Base-by-base conservation (phyloP, 2,797 vertebrate genomes). In the Setipinna tenuifilis region DNA sequence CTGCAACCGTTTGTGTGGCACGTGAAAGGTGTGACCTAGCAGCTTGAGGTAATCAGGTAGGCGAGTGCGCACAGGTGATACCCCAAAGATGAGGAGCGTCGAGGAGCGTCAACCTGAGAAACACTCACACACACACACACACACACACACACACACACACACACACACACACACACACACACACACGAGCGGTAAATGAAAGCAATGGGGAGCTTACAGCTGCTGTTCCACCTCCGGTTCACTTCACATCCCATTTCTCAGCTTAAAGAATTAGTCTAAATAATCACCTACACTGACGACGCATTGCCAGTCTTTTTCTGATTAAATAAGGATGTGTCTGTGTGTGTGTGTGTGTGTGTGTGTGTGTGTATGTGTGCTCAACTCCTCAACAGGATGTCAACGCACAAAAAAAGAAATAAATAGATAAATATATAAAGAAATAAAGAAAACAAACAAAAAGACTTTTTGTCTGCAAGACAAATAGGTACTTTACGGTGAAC, bases 1-100 rank as follows among this genome's bases (percentile, higher is more conserved):
- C 59, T 48, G 44, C 23, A 17, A 10, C 23, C 23, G 4, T 78
- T 25, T 41, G 71, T 75, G 68, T 78, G 71, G 31, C 71, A 21
- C 65, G 16, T n/a, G 16, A 41, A 94, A 94, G 92, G 94, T 93
- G 95, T 89, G 93, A 96, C 93, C 92, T 93, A 96, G 96, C 95
- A 94, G 94, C 93, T 96, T 95, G n/a, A 94, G 95, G 96, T 96
- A 96, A 94, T 93, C 95, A 95, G 94, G 94, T 96, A 95, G 91
- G 91, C 95, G 93, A 94, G 92, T 93, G 93, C 92, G 93, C 93
- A 92, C 91, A 95, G 94, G 93, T 95, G 95, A 93, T 95, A 96
- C 94, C 94, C 95, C 93, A 71, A 50, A 93, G 93, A 84, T 80
- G 54, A 59, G 83, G 54, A 19, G 25, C 54, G 35, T n/a, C n/a